Base-by-base conservation (phyloP, 2,113 vertebrate species). In the Ascaphus truei region DNA sequence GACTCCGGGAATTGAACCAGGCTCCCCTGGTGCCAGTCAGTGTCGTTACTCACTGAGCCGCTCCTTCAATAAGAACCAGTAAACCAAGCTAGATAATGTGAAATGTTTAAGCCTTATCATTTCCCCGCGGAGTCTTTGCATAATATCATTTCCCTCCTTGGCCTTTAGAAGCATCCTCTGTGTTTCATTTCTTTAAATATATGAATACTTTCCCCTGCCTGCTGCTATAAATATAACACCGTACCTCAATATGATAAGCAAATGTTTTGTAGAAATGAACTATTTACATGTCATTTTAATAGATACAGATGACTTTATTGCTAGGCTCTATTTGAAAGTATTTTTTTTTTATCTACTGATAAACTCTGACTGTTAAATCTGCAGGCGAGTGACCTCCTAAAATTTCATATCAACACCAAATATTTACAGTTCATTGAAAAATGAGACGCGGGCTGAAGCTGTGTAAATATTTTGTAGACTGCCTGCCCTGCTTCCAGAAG, bases 401-500 rank as follows among this genome's bases (percentile, higher is more conserved):
- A 25, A 1, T 31, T 25, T 73, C 37, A 41, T 66, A 75, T 74
- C 72, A 29, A 37, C 20, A 11, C 45, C 41, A 45, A 53, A 33
- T 75, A 61, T 77, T 75, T 76, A 72, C 68, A 39, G 67, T 63
- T 74, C 61, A 2, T 12, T 6, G 37, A 41, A 41, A 13, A 41
- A 41, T n/a, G 37, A 61, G 66, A 25, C 1, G 0, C 36, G 6
- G 12, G 56, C 45, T 67, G 37, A n/a, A n/a, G n/a, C n/a, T 67
- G 69, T 47, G 47, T 47, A 72, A 72, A 75, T 75, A 71, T 43
- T 76, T 65, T 20, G 26, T 31, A 65, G 68, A 69, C 58, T 59
- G 31, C 11, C 5, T 9, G 5, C 5, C 31, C 31, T 33, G 5
- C 16, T 41, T 12, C 13, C 10, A 43, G 15, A 16, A 16, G 39